These are phyloP conservation scores for Ctenopoma kingsleyae DNA, from an alignment of 2,797 vertebrate species.

Conservation along the genomic window DNA sequence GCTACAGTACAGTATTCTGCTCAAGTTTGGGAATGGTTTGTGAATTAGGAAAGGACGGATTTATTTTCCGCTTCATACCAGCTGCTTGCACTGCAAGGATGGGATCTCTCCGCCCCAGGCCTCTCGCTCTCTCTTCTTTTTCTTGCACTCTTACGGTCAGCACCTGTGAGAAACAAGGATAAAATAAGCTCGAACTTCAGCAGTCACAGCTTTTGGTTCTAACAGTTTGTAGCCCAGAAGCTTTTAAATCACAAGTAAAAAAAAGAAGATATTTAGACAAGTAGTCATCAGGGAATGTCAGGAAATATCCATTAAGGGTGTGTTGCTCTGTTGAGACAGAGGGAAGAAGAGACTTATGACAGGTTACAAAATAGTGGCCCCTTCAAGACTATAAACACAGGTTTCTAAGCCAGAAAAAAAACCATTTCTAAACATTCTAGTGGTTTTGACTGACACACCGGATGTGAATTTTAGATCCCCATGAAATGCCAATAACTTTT, in stretches of 20 bases:
- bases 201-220: constrained; percentile 6
- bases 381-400: constrained; percentile 52
- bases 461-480: constrained; percentile 62
- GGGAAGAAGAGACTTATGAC: constrained; percentile 57
- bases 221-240: constrained; percentile 14
- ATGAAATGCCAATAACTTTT: constrained; percentile 44
- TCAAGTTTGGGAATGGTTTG: constrained; percentile 69
- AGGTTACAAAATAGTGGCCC: constrained; percentile 57
- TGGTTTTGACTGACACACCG: constrained; percentile 56
- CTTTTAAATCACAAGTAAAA: constrained; percentile 22
- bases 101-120: constrained; percentile 76
- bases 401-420: constrained; percentile 51
- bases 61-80: constrained; percentile 79
- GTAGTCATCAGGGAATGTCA: constrained; percentile 20
- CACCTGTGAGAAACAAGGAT: constrained; percentile 63
- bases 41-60: constrained; percentile 73
- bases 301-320: constrained; percentile 32
- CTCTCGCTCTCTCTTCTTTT: constrained; percentile 65
- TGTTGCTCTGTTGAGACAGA: constrained; percentile 43
- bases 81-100: constrained; percentile 72
- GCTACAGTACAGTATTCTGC: constrained; percentile 47
- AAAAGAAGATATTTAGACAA: constrained; percentile 15
- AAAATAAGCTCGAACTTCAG: constrained; percentile 32
- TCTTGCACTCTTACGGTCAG: constrained; percentile 50
- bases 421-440: constrained; percentile 67